Evolutionary conservation across 2,888 invertebrate genomes (phyloP).

Genomic region (Lysandra bellargus): DNA sequence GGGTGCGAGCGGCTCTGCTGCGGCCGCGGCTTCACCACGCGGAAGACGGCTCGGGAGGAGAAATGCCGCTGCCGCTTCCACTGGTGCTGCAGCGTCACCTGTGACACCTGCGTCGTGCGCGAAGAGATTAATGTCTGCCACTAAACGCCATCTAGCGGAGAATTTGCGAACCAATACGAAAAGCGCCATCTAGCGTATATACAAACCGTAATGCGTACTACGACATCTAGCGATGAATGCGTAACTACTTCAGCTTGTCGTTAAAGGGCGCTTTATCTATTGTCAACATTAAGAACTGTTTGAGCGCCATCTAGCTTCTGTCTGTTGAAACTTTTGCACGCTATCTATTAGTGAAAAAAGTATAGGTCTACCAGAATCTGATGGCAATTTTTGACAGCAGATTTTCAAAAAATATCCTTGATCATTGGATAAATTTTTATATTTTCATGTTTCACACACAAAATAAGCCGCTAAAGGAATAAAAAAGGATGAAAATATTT

Average conservation of each 20-base stretch:
- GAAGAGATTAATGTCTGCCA: slow-evolving; percentile 92
- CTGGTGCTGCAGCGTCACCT: slow-evolving; percentile 97
- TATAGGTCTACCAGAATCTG: too few relatives aligned
- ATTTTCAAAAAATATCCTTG: too few relatives aligned
- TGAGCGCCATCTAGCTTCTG: not conserved
- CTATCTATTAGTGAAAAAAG: not conserved
- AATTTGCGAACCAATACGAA: slow-evolving; percentile 10
- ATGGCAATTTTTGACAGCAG: too few relatives aligned
- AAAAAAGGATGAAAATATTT: too few relatives aligned
- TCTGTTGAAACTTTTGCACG: not conserved
- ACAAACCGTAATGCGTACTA: not conserved
- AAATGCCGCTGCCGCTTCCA: slow-evolving; percentile 96
- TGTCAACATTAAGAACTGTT: not conserved
- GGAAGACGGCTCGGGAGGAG: slow-evolving; percentile 86
- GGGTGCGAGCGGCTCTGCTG: slow-evolving; percentile 95
- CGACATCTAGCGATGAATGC: not conserved
- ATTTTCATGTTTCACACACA: too few relatives aligned
- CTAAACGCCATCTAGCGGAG: slow-evolving; percentile 55
- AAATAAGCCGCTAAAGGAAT: too few relatives aligned
- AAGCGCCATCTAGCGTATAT: not conserved
- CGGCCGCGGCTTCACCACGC: slow-evolving; percentile 94
- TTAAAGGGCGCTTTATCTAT: not conserved
- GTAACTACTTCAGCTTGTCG: not conserved
- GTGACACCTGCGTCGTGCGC: slow-evolving; percentile 90
- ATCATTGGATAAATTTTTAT: too few relatives aligned